Base-by-base conservation (phyloP, 2,797 vertebrate genomes). In the Jordanella pulchra region DNA sequence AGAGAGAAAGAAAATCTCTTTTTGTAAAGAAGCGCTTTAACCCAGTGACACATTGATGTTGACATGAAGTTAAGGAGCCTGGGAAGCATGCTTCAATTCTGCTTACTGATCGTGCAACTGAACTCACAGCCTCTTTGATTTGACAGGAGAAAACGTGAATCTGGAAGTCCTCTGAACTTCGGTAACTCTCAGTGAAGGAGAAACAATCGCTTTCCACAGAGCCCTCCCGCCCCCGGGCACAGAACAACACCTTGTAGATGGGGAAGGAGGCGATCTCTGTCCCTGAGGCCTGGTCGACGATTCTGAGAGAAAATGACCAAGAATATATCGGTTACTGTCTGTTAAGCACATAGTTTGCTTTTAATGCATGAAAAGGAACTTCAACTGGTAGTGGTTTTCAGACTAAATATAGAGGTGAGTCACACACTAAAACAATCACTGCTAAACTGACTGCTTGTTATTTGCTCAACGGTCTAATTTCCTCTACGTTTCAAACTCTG, bases 141-240 rank as follows among this genome's bases (percentile, higher is more conserved):
- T 98, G 96, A 89, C 98, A 99, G 88, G 96, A 96, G 89, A 99
- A 99, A 73, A 98, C 95, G 13, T 99, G 98, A 79, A 99, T 97
- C 90, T 99, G 97, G 89, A 99, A 99, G 84, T 97, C 97, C 78
- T 99, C 98, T 0, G 96, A 95, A 72, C 96, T 97, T 80, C 95
- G 94, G 80, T 96, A 97, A 88, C 97, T 98, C 82, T 98, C 98
- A 0, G 97, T 99, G 87, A 99, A 99, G 18, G 95, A 97, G 91
- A 99, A 99, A 84, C 97, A 99, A 87, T 98, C 95, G 13, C 95
- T 95, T 88, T 98, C 97, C 51, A 93, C 60, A 0, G 96, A 96
- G 21, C 94, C 96, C 58, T 96, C 97, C 30, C 81, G 92, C 5
- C 97, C 98, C 53, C 98, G 95, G 23, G 95, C 97, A 76, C 98